A percentile compares a stretch with the other conserved stretches of the same genome.
phyloP scores from a whole-genome alignment of 2,797 vertebrate genomes.

The Chloroceryle amazona region DNA sequence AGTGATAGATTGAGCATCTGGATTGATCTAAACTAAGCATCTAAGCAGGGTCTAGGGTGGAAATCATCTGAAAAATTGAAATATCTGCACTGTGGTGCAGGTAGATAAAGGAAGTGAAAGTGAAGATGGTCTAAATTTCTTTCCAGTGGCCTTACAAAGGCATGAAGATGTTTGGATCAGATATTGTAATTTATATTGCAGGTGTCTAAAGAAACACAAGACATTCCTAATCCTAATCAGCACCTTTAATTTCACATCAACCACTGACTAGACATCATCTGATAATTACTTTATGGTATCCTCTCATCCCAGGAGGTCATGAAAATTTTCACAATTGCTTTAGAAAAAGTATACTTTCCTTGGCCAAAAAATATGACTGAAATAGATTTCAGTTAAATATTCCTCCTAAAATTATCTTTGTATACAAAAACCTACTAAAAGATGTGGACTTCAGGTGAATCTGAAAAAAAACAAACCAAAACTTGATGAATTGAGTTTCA shows the following conservation, averaged over 20 bases:
- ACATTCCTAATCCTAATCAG: background rate
- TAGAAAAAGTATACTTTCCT: background rate
- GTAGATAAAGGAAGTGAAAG: background rate
- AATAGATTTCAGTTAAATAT: background rate
- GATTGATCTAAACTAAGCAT: background rate
- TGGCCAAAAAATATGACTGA: background rate
- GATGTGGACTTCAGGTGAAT: background rate
- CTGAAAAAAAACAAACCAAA: background rate
- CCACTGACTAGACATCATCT: background rate
- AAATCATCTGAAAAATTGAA: background rate
- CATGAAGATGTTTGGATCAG: background rate
- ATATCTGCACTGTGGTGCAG: background rate
- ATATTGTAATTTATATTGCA: background rate
- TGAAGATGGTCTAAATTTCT: background rate
- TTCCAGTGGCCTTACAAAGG: background rate
- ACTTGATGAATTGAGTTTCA: fast-evolving
- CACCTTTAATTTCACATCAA: background rate
- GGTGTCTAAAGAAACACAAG: background rate
- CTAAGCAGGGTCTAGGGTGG: background rate
- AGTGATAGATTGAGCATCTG: background rate
- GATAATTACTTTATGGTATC: background rate
- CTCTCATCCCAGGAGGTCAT: background rate
- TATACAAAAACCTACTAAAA: background rate
- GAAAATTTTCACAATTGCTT: background rate
- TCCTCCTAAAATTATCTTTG: background rate